These are phyloP conservation scores for Clistopyga incitator DNA, from an alignment of 2,888 invertebrate species.

Conservation along the genomic window DNA sequence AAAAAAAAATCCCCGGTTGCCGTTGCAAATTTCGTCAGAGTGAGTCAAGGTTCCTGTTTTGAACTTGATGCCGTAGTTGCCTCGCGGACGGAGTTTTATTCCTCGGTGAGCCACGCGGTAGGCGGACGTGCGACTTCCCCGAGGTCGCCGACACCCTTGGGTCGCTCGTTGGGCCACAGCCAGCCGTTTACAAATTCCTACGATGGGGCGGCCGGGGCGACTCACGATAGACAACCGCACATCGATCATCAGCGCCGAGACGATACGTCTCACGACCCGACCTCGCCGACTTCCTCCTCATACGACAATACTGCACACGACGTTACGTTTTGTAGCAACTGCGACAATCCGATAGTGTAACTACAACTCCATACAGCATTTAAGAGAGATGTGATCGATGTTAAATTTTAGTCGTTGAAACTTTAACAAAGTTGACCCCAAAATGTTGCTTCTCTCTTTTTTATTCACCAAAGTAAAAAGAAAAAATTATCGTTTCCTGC, in stretches of 20 bases:
- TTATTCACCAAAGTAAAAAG: too few relatives aligned
- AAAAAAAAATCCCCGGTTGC: background rate
- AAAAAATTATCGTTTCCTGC: too few relatives aligned
- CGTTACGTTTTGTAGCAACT: constrained; percentile 91
- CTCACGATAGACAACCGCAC: constrained; percentile 71
- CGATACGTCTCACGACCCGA: constrained; percentile 86
- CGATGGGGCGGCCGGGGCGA: constrained; percentile 68
- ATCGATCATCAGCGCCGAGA: constrained; percentile 82
- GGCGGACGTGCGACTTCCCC: constrained; percentile 87
- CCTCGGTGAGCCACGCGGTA: constrained; percentile 91
- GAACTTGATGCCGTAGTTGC: constrained; percentile 78
- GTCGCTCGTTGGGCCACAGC: constrained; percentile 83
- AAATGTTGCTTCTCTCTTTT: too few relatives aligned
- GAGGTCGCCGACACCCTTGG: constrained; percentile 86
- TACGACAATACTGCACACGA: constrained; percentile 85
- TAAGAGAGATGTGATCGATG: background rate
- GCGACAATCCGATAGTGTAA: constrained; percentile 95
- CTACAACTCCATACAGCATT: constrained; percentile 82
- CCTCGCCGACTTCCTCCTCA: constrained; percentile 85
- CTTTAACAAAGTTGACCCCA: too few relatives aligned
- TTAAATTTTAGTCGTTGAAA: background rate
- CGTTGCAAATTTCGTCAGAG: constrained; percentile 24
- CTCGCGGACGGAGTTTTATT: constrained; percentile 87
- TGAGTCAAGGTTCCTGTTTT: constrained; percentile 67
- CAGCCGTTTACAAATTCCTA: constrained; percentile 74